Evolutionary conservation across 2,797 vertebrate genomes (phyloP).

Genomic region (Gymnothorax reevesii): DNA sequence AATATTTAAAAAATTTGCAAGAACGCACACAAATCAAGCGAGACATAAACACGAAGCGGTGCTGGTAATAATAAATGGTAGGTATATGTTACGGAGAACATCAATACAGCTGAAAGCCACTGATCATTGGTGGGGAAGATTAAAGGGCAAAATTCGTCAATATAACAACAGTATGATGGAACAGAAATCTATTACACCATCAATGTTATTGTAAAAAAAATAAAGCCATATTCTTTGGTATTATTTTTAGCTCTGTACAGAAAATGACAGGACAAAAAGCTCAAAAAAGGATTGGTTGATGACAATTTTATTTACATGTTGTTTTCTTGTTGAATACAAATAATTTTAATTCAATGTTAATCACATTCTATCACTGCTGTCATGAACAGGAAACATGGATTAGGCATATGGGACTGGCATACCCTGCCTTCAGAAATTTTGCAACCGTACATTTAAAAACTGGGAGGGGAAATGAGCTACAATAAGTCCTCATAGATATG

Average conservation of each 20-base stretch:
- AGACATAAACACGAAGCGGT: too few species aligned
- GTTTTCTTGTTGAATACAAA: constrained; percentile 58
- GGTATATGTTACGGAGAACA: too few species aligned
- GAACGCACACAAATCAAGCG: too few species aligned
- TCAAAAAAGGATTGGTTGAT: constrained; percentile 25
- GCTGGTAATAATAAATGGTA: too few species aligned
- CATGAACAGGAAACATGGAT: constrained; percentile 31
- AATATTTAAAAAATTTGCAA: too few species aligned
- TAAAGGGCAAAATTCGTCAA: not conserved
- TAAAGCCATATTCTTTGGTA: not conserved
- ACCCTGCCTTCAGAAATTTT: constrained; percentile 33
- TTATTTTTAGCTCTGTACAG: not conserved
- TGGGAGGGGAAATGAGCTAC: constrained; percentile 28
- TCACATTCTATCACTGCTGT: constrained; percentile 52
- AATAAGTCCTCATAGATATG: constrained; percentile 35
- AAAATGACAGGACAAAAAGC: constrained; percentile 1
- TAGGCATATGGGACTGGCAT: constrained; percentile 30
- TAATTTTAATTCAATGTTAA: constrained; percentile 52
- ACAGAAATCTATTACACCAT: not conserved
- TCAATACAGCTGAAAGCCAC: too few species aligned
- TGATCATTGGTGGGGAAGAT: too few species aligned
- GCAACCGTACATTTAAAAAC: constrained; percentile 31
- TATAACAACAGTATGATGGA: not conserved
- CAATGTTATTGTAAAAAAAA: not conserved
- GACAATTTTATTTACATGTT: constrained; percentile 76